Base-by-base conservation (phyloP, 2,797 vertebrate genomes). In the Notolepis coatsorum region DNA sequence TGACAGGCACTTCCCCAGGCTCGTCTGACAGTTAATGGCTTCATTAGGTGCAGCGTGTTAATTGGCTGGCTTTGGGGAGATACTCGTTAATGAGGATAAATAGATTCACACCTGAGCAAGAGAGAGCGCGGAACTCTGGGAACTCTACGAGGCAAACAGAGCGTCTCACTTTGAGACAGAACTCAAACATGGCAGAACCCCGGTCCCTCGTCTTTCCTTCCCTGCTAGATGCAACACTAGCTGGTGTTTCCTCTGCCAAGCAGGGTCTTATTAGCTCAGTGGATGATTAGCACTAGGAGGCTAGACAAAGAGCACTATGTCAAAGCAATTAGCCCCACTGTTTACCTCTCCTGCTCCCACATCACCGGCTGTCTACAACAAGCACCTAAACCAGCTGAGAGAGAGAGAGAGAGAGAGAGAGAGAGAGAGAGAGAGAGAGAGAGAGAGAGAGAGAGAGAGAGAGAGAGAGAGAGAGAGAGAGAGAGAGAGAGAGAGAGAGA, bases 11-110 rank as follows among this genome's bases (percentile, higher is more conserved):
- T 94, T 93, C 93, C 87, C 92, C 91, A 93, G 94, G 93, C 93
- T 96, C 96, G 93, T 96, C 93, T 96, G 96, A 96, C 95, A 97
- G 93, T 94, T 95, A 96, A 96, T 96, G 94, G 95, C 94, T 97
- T 95, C 93, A 98, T 97, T 96, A 96, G 92, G 91, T 91, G 91
- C 85, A 84, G 92, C 90, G 92, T 95, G 93, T 94, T 96, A 97
- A 96, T 97, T 98, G 94, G 91, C 94, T 93, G 95, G 95, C 94
- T 96, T 95, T 92, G 90, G 94, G 94, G 94, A 93, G 91, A 92
- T 82, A 88, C 89, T 94, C 89, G 94, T 95, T 97, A 96, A 97
- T 96, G 95, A 94, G 94, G 95, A 95, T 95, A 96, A 96, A 98
- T 96, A 96, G 94, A 96, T 96, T 95, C 95, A 90, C 94, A 96